Conservation (phyloP, 2,888 invertebrate species). For the Dromius quadrimaculatus region DNA sequence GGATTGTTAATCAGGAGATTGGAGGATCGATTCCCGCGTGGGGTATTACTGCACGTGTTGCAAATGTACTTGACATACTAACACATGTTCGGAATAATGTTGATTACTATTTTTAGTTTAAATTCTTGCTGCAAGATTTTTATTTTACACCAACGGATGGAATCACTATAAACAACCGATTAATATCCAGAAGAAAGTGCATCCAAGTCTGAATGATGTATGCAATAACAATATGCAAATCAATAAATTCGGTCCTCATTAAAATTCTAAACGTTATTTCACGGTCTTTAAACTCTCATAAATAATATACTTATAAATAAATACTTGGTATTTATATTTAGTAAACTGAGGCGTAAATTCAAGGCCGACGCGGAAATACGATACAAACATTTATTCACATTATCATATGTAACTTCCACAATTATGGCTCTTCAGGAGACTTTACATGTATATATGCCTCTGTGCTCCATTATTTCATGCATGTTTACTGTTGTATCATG, state of each 20-base stretch:
- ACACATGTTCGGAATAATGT: too few species aligned
- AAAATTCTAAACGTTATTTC: conserved; percentile 45
- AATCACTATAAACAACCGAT: conserved; percentile 5
- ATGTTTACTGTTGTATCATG: too few species aligned
- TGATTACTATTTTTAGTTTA: not conserved
- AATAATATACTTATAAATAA: conserved; percentile 48
- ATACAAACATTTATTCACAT: conserved; percentile 39
- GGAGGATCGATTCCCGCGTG: conserved; percentile 6
- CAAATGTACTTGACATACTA: not conserved
- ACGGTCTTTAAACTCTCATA: conserved; percentile 49
- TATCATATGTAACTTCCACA: conserved; percentile 27
- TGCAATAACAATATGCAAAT: conserved; percentile 35
- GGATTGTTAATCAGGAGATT: conserved; percentile 7
- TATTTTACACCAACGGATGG: not conserved
- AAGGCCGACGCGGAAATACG: conserved; percentile 39
- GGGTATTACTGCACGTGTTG: conserved; percentile 12
- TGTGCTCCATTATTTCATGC: too few species aligned
- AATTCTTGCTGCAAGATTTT: too few species aligned
- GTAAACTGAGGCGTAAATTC: conserved; percentile 32
- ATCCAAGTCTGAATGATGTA: conserved; percentile 24
- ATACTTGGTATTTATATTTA: conserved; percentile 41
- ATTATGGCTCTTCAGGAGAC: too few species aligned
- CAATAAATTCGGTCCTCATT: conserved; percentile 41
- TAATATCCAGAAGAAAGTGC: conserved; percentile 35
- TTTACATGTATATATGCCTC: too few species aligned